Percentiles rank a stretch among this genome's conserved stretches.
Conservation (phyloP, 2,888 invertebrate genomes). For the Nymphalis polychloros region DNA sequence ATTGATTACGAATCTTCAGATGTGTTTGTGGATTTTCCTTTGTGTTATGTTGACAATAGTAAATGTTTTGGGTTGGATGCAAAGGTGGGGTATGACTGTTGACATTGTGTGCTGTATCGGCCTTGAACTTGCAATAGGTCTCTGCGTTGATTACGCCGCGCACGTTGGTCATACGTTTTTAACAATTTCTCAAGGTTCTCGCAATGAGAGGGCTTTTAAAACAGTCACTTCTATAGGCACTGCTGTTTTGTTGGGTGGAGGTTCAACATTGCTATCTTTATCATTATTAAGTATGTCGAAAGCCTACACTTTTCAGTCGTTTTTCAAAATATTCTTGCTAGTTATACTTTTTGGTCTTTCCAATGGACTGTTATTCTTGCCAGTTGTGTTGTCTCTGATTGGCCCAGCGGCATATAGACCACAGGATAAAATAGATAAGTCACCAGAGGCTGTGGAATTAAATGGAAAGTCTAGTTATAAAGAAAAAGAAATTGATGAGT, state of each 20-base stretch:
- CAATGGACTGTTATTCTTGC: conserved; percentile 88
- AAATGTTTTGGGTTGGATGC: conserved; percentile 89
- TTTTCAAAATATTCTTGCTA: conserved; percentile 88
- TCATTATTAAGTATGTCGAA: conserved; percentile 86
- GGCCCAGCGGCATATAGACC: conserved; percentile 83
- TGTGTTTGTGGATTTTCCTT: conserved; percentile 89
- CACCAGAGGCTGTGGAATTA: conserved; percentile 62
- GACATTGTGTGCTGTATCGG: conserved; percentile 91
- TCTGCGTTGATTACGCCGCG: conserved; percentile 92
- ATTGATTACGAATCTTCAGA: conserved; percentile 88
- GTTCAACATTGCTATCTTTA: conserved; percentile 88
- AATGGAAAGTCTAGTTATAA: conserved; percentile 54
- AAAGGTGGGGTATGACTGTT: conserved; percentile 90
- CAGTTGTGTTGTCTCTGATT: conserved; percentile 87
- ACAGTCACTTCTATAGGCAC: conserved; percentile 88
- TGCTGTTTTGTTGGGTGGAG: conserved; percentile 89
- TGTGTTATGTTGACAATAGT: conserved; percentile 88
- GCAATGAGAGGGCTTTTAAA: conserved; percentile 81
- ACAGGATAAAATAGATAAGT: conserved; percentile 46
- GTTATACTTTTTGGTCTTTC: conserved; percentile 90
- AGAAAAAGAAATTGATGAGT: conserved; percentile 36
- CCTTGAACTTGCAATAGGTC: conserved; percentile 89
- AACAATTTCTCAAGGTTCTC: conserved; percentile 78
- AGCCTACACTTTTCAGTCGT: conserved; percentile 89
- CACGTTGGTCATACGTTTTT: conserved; percentile 91